Evolutionary conservation across 2,113 vertebrate genomes (phyloP).

Genomic region (Cryptotis parvus): DNA sequence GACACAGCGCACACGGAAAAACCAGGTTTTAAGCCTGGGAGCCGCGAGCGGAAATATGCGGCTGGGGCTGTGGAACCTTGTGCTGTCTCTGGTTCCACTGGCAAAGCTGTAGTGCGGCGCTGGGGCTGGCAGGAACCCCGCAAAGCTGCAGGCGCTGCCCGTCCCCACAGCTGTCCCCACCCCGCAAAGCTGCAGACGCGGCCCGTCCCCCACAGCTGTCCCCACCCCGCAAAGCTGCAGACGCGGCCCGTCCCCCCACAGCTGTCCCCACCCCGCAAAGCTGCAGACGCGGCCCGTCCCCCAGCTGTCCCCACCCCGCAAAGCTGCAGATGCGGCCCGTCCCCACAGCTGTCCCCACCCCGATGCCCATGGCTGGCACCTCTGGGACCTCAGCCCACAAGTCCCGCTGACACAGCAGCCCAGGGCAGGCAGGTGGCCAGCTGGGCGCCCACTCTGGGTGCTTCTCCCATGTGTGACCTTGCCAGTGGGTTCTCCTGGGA

Average conservation of each 20-base stretch:
- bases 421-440: not conserved
- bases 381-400: not conserved
- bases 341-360: not conserved
- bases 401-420: not conserved
- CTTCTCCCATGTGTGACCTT: not conserved
- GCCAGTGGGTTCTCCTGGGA: not conserved
- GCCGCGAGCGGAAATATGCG: rapidly evolving
- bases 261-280: not conserved
- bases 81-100: too few relatives aligned
- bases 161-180: not conserved
- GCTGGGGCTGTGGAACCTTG: too few relatives aligned
- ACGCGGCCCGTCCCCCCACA: rapidly evolving
- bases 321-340: rapidly evolving
- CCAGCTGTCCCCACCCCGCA: not conserved
- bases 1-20: too few relatives aligned
- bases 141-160: rapidly evolving
- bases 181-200: rapidly evolving
- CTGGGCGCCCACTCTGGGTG: too few relatives aligned
- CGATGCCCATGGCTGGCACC: not conserved
- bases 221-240: not conserved
- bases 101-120: not conserved
- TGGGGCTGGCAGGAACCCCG: not conserved
- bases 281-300: rapidly evolving
- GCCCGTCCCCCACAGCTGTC: not conserved
- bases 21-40: too few relatives aligned